phyloP scores from a whole-genome alignment of 2,113 vertebrate species.

The Leptodactylus fuscus region DNA sequence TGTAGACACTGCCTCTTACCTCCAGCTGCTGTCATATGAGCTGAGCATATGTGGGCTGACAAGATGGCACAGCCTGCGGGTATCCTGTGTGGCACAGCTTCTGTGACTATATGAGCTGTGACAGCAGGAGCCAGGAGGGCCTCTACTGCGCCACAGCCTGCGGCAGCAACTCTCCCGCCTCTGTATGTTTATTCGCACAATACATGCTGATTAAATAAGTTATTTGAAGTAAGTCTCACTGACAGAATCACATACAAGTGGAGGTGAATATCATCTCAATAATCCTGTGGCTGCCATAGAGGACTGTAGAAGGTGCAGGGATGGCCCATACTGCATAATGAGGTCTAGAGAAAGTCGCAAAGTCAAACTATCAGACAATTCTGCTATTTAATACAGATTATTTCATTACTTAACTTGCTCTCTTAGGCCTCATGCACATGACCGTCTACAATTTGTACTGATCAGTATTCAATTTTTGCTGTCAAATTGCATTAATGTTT shows the following conservation, averaged over 20 bases:
- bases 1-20: neutral
- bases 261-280: constrained; percentile 13
- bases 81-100: constrained; percentile 47
- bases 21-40: constrained; percentile 61
- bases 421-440: no score
- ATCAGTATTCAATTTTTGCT: no score
- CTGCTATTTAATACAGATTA: no score
- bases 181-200: constrained; percentile 23
- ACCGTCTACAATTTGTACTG: no score
- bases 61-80: constrained; percentile 80
- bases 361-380: no score
- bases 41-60: constrained; percentile 83
- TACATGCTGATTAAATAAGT: constrained; percentile 33
- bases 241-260: constrained; percentile 7
- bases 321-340: neutral
- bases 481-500: no score
- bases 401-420: no score
- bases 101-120: constrained; percentile 56
- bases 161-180: constrained; percentile 63
- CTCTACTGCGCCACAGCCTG: constrained; percentile 68
- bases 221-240: constrained; percentile 12
- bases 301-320: neutral
- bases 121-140: constrained; percentile 54
- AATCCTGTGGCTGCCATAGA: neutral
- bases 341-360: neutral